phyloP scores from a whole-genome alignment of 30 jellyfish, hydroid and myxozoan genomes.

The Nemopilema nomurai region DNA sequence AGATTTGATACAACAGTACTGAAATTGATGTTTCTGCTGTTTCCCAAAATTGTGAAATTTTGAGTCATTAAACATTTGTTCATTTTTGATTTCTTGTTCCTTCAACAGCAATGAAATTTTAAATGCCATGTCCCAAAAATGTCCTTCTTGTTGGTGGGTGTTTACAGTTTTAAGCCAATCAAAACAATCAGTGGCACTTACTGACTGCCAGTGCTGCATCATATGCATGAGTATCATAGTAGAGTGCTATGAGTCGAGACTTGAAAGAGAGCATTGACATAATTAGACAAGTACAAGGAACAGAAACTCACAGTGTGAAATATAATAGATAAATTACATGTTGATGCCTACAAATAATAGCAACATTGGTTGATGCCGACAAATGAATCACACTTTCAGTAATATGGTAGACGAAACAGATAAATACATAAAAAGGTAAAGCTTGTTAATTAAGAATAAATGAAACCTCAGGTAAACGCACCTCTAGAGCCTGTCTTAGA shows the following conservation, averaged over 20 bases:
- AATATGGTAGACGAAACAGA: too few species aligned
- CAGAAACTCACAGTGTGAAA: neutral
- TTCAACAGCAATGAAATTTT: too few species aligned
- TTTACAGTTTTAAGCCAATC: neutral
- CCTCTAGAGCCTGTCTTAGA: conserved; percentile 92
- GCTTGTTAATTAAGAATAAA: too few species aligned
- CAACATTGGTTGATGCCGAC: neutral
- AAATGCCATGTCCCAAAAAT: too few species aligned
- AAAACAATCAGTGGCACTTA: conserved; percentile 18
- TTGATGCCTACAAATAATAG: neutral
- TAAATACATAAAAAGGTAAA: too few species aligned
- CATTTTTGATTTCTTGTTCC: too few species aligned
- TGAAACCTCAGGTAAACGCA: neutral
- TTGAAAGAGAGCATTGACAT: conserved; percentile 15
- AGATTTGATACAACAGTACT: too few species aligned
- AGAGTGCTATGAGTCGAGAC: conserved; percentile 91
- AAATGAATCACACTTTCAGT: too few species aligned
- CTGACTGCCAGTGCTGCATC: conserved; percentile 75
- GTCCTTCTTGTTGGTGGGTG: too few species aligned
- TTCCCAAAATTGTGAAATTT: too few species aligned
- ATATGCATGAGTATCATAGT: conserved; percentile 82
- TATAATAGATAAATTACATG: neutral
- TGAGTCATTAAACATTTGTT: too few species aligned
- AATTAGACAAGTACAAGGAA: neutral
- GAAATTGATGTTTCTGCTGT: too few species aligned